Evolutionary conservation across 53 echinoderm and acorn worm genomes (phyloP), one percentile per base, ranked within the genome.

Genomic region (Patiria pectinifera): DNA sequence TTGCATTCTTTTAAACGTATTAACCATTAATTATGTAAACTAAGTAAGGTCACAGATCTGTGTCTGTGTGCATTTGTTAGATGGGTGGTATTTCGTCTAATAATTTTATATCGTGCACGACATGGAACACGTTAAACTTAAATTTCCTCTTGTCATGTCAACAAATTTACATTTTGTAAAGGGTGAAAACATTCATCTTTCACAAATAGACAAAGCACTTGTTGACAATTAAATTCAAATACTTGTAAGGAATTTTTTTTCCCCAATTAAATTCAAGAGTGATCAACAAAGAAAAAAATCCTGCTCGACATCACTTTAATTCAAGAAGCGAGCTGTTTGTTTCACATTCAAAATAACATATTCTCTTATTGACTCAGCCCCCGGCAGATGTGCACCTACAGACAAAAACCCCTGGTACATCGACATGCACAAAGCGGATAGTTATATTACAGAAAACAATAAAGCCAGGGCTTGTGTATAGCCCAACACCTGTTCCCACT

Each of bases 401-500:
- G 69, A 90, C 77, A 90, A 44, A 81, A 69, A 90, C 8, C 47
- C 43, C 44, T 45, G 53, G 6, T 25, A 66, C 45, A 71, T 21
- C 26, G 60, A 69, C 44, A 35, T 77, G 78, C 78, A 89, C 35
- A n/a, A 89, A 43, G 75, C 6, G 80, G 82, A 69, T 22, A 61
- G 24, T 19, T 21, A 84, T 82, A 66, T 62, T 8, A 86, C 46
- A 48, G 75, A 69, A 69, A 88, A 35, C 19, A 59, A 80, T 80
- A 81, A 63, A 80, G 14, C 81, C 90, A 69, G 81, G 35, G 69
- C 60, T 21, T 3, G 14, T 16, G 66, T 14, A 18, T 66, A 66
- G 15, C 90, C 69, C 23, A 90, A 90, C 90, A 90, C 90, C 90
- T 90, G 90, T 90, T 90, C 90, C 90, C 23, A 48, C 48, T 63